Evolutionary conservation across 2,797 vertebrate species (phyloP), one percentile per base, ranked within the genome.

Genomic region (Setipinna tenuifilis): DNA sequence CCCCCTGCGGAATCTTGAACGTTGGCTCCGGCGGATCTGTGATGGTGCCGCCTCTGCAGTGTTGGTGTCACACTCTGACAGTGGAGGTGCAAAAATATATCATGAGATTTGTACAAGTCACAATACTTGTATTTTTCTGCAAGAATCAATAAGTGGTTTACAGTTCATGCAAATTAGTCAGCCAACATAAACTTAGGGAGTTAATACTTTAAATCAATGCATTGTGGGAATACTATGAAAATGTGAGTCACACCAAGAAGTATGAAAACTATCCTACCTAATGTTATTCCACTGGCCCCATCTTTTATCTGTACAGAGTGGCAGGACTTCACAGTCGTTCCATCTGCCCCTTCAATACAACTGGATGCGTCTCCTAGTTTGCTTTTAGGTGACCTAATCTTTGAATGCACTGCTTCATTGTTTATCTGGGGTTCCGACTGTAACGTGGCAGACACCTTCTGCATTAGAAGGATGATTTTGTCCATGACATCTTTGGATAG

Each of bases 401-500:
- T 84, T 28, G 81, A 71, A 71, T 80, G 83, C 58, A 86, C 71
- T 14, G 31, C 81, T 21, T 78, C 23, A 58, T 82, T 82, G 28
- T 87, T 83, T 48, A 44, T 84, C 62, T 87, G 80, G 19, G 75
- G 31, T 41, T 84, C 82, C 78, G 84, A 57, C 25, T 31, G 75
- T 65, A 86, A 23, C n/a, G 31, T 23, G 4, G 59, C 81, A 41
- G 57, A 83, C 35, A 86, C 25, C 62, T 88, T 81, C 82, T 89
- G 81, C 75, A 91, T 82, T 44, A 90, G 86, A 57, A 25, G 84
- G 81, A 81, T 83, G 19, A 93, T 86, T 68, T 90, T 84, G 83
- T 89, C 80, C 80, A 90, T 68, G 25, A 89, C 85, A 85, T 75
- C 46, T 57, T 81, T 85, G 46, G 85, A 86, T 3, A 91, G 81